Conservation (phyloP, 2,797 vertebrate genomes). For the Brachyrhaphis roseni region DNA sequence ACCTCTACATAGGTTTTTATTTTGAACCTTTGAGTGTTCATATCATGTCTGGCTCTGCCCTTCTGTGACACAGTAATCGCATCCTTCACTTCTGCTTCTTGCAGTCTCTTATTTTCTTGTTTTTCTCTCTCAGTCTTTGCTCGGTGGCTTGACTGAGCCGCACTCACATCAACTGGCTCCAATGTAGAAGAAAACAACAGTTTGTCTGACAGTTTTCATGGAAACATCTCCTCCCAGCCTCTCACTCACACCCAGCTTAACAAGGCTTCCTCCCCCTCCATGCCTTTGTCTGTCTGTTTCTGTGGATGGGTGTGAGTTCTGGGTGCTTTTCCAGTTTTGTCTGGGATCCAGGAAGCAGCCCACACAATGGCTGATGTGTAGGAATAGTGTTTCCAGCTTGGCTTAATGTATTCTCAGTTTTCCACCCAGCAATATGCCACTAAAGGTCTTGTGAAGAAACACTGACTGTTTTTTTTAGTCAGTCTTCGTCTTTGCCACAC, state of each 20-base stretch:
- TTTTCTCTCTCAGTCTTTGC: conserved; percentile 21
- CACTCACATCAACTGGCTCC: conserved; percentile 48
- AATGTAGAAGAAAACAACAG: conserved; percentile 55
- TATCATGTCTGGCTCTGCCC: conserved; percentile 23
- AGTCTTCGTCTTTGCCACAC: conserved; percentile 12
- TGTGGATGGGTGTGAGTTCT: conserved; percentile 48
- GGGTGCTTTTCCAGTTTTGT: conserved; percentile 43
- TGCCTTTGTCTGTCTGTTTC: conserved; percentile 42
- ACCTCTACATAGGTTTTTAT: conserved; percentile 12
- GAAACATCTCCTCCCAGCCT: conserved; percentile 42
- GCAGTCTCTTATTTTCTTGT: conserved; percentile 1
- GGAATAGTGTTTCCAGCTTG: conserved; percentile 19
- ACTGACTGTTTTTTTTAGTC: conserved; percentile 1
- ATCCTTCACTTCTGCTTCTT: conserved; percentile 10
- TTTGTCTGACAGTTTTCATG: conserved; percentile 42
- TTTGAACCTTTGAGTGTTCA: conserved; percentile 14
- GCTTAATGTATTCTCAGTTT: conserved; percentile 29
- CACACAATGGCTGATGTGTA: conserved; percentile 47
- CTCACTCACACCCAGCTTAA: conserved; percentile 58
- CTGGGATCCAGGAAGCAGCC: conserved; percentile 47
- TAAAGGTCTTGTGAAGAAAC: conserved; percentile 14
- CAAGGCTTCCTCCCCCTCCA: conserved; percentile 26
- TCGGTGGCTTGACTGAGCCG: neutral
- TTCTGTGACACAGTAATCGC: conserved; percentile 24
- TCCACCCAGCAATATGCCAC: conserved; percentile 16